These are phyloP conservation scores for Operophtera brumata DNA, from an alignment of 2,888 invertebrate genomes.

Conservation along the genomic window DNA sequence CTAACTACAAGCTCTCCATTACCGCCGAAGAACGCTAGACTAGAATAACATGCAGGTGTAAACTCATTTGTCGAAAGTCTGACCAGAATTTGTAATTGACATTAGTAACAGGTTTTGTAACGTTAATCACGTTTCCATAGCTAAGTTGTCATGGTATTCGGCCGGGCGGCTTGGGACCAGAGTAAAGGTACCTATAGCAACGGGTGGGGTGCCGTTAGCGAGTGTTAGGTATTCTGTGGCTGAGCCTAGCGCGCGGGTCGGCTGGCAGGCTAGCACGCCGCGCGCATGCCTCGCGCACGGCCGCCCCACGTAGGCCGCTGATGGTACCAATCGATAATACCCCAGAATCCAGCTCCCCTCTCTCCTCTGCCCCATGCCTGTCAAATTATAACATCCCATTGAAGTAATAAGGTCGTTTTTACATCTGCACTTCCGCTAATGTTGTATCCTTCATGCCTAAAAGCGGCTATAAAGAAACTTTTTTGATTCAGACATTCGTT, in stretches of 20 bases:
- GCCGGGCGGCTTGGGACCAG: slow-evolving; percentile 26
- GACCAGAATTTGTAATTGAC: slow-evolving; percentile 27
- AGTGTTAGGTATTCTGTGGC: slow-evolving; percentile 26
- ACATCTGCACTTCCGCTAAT: slow-evolving; percentile 59
- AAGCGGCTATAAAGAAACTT: slow-evolving; percentile 68
- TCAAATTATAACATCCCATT: slow-evolving; percentile 74
- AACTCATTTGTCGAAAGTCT: slow-evolving; percentile 28
- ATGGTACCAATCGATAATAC: slow-evolving; percentile 75
- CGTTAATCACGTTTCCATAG: slow-evolving; percentile 32
- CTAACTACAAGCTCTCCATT: slow-evolving; percentile 1
- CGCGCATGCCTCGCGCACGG: slow-evolving; percentile 56
- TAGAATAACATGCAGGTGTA: not conserved
- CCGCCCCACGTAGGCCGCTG: slow-evolving; percentile 61
- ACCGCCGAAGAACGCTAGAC: not conserved
- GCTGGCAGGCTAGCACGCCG: slow-evolving; percentile 23
- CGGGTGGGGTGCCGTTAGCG: slow-evolving; percentile 12
- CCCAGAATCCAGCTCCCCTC: slow-evolving; percentile 69
- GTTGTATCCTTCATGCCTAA: slow-evolving; percentile 61
- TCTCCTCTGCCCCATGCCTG: slow-evolving; percentile 63
- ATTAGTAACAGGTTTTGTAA: slow-evolving; percentile 30
- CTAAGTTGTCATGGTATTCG: slow-evolving; percentile 32
- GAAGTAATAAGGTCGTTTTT: slow-evolving; percentile 74
- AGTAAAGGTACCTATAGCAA: slow-evolving; percentile 13
- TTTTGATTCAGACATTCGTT: slow-evolving; percentile 52
- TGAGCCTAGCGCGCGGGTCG: slow-evolving; percentile 21